These are phyloP conservation scores for Cyclura pinguis DNA, from an alignment of 2,797 vertebrate genomes.

Conservation along the genomic window DNA sequence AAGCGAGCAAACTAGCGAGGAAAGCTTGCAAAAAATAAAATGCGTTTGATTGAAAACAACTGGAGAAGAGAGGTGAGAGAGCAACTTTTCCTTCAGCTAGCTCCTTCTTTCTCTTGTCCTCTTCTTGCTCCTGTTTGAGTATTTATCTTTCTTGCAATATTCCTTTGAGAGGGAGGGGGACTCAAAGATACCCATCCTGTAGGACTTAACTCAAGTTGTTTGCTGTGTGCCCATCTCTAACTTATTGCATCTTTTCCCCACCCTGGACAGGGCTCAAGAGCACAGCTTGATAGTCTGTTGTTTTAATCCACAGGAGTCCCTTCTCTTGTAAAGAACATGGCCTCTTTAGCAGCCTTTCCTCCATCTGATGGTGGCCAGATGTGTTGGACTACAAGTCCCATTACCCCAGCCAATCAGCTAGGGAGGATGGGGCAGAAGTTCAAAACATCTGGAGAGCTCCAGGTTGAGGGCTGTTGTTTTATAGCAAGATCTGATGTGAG, in stretches of 20 bases:
- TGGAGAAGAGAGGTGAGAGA: neutral
- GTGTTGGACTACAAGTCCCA: neutral
- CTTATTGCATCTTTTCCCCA: neutral
- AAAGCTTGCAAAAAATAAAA: constrained; percentile 11
- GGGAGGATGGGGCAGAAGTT: too few species aligned
- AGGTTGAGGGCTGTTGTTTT: too few species aligned
- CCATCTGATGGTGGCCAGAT: neutral
- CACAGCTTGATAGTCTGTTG: neutral
- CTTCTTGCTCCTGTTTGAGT: neutral
- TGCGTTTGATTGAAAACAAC: constrained; percentile 30
- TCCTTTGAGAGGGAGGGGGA: neutral
- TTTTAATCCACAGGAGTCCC: neutral
- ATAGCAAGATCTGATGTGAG: neutral
- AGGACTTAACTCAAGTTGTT: neutral
- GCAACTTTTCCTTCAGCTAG: neutral
- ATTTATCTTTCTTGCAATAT: neutral
- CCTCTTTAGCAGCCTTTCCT: neutral
- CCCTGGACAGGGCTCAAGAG: neutral
- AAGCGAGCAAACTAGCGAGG: neutral
- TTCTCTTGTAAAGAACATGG: neutral
- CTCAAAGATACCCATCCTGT: neutral
- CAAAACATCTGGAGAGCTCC: too few species aligned
- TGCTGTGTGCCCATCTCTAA: neutral
- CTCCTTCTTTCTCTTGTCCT: neutral
- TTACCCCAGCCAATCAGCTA: neutral